Conservation (phyloP, 2,113 vertebrate genomes). For the Grammomys surdaster region DNA sequence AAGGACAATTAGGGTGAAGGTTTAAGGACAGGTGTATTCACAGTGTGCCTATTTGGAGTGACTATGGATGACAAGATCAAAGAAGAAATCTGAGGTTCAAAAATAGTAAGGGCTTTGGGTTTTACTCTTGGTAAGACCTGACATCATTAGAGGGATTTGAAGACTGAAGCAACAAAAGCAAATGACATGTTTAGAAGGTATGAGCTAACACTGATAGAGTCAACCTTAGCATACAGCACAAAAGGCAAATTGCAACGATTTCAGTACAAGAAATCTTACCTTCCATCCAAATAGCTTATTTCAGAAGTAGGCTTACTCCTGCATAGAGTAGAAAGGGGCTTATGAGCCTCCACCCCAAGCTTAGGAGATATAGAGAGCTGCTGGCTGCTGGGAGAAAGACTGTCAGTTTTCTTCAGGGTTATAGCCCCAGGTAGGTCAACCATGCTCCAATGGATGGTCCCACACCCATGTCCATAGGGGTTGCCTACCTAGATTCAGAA, state of each 20-base stretch:
- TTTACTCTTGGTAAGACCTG: not conserved
- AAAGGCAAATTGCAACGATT: constrained; percentile 1
- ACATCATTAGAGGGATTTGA: not conserved
- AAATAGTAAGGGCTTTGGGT: not conserved
- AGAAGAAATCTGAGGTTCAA: not conserved
- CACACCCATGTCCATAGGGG: not conserved
- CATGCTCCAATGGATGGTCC: not conserved
- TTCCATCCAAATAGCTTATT: not conserved
- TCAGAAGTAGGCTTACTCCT: not conserved
- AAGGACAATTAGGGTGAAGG: not conserved
- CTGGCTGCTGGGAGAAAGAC: not conserved
- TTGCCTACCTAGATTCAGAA: not conserved
- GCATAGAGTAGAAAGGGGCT: not conserved
- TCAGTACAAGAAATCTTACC: not conserved
- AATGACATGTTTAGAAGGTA: not conserved
- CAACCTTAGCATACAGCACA: not conserved
- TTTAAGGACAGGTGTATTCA: not conserved
- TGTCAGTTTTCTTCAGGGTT: not conserved
- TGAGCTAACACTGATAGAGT: not conserved
- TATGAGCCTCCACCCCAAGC: not conserved
- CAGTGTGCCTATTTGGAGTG: not conserved
- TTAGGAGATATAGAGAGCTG: not conserved
- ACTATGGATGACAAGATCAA: not conserved
- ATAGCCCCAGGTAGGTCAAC: not conserved
- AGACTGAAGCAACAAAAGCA: not conserved